Conservation (phyloP, 2,888 invertebrate genomes). For the Petrolisthes manimaculis region DNA sequence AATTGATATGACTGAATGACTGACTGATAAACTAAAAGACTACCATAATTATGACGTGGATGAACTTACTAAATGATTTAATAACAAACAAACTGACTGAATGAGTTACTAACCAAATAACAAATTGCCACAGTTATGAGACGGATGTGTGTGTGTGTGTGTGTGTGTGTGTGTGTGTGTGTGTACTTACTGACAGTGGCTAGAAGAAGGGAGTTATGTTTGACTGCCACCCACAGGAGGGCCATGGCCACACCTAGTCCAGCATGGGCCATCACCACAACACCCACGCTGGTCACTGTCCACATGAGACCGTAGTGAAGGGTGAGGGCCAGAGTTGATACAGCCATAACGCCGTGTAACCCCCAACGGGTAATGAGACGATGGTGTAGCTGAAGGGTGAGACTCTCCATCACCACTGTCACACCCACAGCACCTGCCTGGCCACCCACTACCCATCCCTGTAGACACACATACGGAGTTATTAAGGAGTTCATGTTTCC, state of each 20-base stretch:
- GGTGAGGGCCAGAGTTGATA: conserved; percentile 25
- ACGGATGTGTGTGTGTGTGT: too few species aligned
- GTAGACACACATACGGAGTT: background rate
- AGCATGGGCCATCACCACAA: conserved; percentile 35
- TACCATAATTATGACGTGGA: too few species aligned
- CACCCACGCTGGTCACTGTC: conserved; percentile 6
- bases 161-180: too few species aligned
- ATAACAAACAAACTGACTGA: too few species aligned
- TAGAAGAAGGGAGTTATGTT: conserved; percentile 50
- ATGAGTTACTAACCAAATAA: too few species aligned
- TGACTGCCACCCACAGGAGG: conserved; percentile 46
- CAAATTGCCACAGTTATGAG: too few species aligned
- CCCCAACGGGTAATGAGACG: conserved; percentile 39
- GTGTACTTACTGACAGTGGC: conserved; percentile 57
- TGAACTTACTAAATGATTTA: too few species aligned
- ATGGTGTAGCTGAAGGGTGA: conserved; percentile 30
- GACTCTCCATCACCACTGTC: conserved; percentile 28
- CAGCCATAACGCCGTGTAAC: conserved; percentile 43
- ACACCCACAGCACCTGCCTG: conserved; percentile 41
- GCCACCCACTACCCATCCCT: conserved; percentile 25
- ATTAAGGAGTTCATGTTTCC: background rate
- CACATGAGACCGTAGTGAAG: conserved; percentile 42
- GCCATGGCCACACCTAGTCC: conserved; percentile 37
- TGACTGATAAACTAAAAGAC: too few species aligned
- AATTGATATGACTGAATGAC: too few species aligned